Percentiles rank a stretch among this genome's conserved stretches.
Evolutionary conservation across 1,140 invertebrate genomes (phyloP).

Genomic region (Pararge aegeria): DNA sequence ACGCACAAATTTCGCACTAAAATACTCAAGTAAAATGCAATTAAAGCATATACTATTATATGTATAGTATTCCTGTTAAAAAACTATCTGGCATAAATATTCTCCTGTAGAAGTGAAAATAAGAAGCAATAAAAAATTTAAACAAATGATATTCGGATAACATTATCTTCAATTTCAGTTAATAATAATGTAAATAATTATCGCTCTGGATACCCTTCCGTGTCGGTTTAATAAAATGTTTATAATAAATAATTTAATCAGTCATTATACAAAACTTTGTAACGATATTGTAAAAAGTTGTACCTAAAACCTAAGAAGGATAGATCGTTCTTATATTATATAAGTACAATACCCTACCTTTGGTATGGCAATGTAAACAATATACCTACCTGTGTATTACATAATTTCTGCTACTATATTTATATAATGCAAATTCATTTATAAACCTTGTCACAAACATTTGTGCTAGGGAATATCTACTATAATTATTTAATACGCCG

Average conservation of each 20-base stretch:
- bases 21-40: constrained; percentile 11
- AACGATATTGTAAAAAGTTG: constrained; percentile 53
- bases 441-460: background rate
- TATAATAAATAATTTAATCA: constrained; percentile 29
- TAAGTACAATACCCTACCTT: constrained; percentile 58
- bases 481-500: constrained; percentile 53
- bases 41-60: background rate
- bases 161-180: constrained; percentile 15
- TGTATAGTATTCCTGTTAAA: background rate
- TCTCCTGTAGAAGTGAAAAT: constrained; percentile 26
- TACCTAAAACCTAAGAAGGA: constrained; percentile 51
- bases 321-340: constrained; percentile 52
- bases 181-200: constrained; percentile 29
- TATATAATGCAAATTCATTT: constrained; percentile 50
- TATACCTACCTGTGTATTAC: constrained; percentile 56
- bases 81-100: constrained; percentile 24
- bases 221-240: constrained; percentile 25
- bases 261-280: constrained; percentile 35
- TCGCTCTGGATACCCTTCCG: constrained; percentile 15
- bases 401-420: constrained; percentile 55
- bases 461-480: constrained; percentile 41
- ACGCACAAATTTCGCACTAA: constrained; percentile 36
- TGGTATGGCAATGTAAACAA: constrained; percentile 61
- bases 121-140: constrained; percentile 28
- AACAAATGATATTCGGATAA: constrained; percentile 14